Conservation (phyloP, 2,797 vertebrate species). For the Sebastes steindachneri region DNA sequence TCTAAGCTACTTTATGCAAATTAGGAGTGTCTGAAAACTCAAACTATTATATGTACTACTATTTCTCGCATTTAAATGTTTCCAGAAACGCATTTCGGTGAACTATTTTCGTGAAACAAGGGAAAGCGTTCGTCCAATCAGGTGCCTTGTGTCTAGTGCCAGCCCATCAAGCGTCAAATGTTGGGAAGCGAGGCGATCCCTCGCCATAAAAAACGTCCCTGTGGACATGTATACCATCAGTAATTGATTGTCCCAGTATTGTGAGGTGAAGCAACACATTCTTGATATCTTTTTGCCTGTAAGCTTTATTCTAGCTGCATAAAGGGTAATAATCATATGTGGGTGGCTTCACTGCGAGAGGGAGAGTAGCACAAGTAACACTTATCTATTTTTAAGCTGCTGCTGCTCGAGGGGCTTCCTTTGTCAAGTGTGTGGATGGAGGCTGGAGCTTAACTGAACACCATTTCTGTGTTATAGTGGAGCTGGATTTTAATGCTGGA, state of each 20-base stretch:
- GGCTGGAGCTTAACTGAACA: conserved; percentile 43
- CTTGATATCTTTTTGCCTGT: neutral
- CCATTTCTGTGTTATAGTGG: conserved; percentile 1
- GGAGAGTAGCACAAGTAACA: conserved; percentile 66
- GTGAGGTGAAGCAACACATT: neutral
- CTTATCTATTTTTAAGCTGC: conserved; percentile 74
- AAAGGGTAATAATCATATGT: conserved; percentile 58
- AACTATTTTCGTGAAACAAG: no score
- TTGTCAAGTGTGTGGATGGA: conserved; percentile 62
- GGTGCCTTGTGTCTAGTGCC: no score
- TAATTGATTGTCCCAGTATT: neutral
- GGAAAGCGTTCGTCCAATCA: no score
- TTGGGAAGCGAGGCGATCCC: no score
- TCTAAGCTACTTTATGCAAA: no score
- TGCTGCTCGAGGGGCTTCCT: conserved; percentile 69
- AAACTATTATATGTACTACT: no score
- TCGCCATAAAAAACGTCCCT: no score
- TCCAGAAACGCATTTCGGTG: no score
- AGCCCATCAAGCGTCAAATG: no score
- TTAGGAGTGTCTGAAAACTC: no score
- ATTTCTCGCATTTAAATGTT: no score
- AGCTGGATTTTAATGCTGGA: conserved; percentile 9
- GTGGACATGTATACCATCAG: no score
- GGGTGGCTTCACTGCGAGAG: conserved; percentile 59
- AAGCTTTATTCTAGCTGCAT: conserved; percentile 25